Evolutionary conservation across 35 echinoderm and acorn worm genomes (phyloP).

Genomic region (Chiridota heheva): DNA sequence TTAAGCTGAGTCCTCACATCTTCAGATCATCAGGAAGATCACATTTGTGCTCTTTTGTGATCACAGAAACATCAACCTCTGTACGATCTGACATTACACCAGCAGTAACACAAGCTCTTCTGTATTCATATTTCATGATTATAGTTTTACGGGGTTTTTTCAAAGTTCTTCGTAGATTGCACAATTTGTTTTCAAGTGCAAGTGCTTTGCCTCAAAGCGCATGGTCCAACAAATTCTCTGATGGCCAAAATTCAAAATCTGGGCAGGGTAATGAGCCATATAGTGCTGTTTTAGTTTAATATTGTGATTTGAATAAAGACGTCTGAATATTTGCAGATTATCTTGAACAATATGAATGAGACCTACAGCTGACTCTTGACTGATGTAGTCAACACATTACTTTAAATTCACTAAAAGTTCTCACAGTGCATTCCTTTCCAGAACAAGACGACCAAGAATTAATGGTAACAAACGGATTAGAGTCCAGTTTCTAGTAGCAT

Average conservation of each 20-base stretch:
- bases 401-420: slow-evolving; percentile 14
- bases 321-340: slow-evolving; percentile 7
- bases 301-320: slow-evolving; percentile 22
- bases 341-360: slow-evolving; percentile 17
- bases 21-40: neutral
- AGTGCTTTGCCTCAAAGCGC: slow-evolving; percentile 42
- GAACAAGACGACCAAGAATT: slow-evolving; percentile 6
- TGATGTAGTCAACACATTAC: slow-evolving; percentile 27
- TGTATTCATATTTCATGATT: slow-evolving; percentile 13
- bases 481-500: slow-evolving; percentile 45
- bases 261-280: slow-evolving; percentile 43
- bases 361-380: neutral
- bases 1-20: neutral
- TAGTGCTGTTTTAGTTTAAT: slow-evolving; percentile 41
- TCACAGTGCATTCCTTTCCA: neutral
- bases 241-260: slow-evolving; percentile 37
- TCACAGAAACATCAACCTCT: neutral
- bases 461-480: slow-evolving; percentile 18
- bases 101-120: neutral
- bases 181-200: slow-evolving; percentile 24
- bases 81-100: neutral
- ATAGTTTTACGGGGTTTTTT: slow-evolving; percentile 44
- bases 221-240: slow-evolving; percentile 31
- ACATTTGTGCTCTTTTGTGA: too few relatives aligned
- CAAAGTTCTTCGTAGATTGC: slow-evolving; percentile 29